These are phyloP conservation scores for Onthophagus taurus DNA, from an alignment of 1,140 invertebrate genomes.

Conservation along the genomic window DNA sequence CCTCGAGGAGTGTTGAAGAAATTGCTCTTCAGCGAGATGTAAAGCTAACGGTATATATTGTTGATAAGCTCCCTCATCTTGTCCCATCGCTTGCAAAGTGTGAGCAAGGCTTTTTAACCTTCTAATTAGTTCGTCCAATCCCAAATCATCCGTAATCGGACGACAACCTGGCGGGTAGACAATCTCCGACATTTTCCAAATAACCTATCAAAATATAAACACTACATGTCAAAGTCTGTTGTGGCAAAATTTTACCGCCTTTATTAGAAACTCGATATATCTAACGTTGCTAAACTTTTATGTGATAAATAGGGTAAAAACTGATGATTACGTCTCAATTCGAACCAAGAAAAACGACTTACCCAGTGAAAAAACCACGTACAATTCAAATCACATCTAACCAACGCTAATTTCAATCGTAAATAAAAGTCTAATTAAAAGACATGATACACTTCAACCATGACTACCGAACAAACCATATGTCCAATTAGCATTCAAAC, in stretches of 20 bases:
- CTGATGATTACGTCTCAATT: too few relatives aligned
- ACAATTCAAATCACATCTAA: conserved; percentile 12
- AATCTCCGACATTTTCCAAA: conserved; percentile 61
- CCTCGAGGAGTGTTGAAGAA: conserved; percentile 78
- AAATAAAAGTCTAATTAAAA: conserved; percentile 6
- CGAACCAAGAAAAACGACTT: too few relatives aligned
- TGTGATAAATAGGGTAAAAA: too few relatives aligned
- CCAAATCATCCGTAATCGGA: conserved; percentile 83
- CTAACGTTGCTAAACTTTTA: too few relatives aligned
- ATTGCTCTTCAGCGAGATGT: conserved; percentile 87
- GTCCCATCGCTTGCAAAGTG: conserved; percentile 91
- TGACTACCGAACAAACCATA: not conserved
- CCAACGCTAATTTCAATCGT: conserved; percentile 9
- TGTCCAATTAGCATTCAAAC: not conserved
- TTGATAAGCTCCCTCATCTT: conserved; percentile 89
- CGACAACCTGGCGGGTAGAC: conserved; percentile 79
- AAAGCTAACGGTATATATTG: conserved; percentile 90
- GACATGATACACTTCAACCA: conserved; percentile 6
- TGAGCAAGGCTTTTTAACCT: conserved; percentile 88
- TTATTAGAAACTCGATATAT: too few relatives aligned
- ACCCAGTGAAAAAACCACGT: conserved; percentile 8
- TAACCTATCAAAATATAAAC: conserved; percentile 5
- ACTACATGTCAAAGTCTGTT: too few relatives aligned
- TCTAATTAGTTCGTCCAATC: conserved; percentile 88
- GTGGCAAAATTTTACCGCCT: too few relatives aligned